Conservation (phyloP, 2,113 vertebrate species). For the Eurypyga helias region DNA sequence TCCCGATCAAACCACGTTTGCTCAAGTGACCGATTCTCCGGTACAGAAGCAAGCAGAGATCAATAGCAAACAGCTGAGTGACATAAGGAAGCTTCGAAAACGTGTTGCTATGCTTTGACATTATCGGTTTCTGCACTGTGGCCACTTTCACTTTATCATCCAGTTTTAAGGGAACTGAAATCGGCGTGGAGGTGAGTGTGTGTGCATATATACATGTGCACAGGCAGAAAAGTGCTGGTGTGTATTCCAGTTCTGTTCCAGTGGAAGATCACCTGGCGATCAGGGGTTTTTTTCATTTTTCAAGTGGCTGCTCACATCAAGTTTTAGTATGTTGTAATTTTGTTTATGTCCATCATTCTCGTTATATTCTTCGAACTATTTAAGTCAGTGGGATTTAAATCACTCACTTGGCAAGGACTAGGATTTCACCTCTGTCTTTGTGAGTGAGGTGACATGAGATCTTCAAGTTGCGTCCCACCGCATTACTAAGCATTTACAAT, state of each 20-base stretch:
- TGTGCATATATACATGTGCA: too few relatives aligned
- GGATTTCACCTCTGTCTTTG: not conserved
- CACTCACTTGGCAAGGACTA: not conserved
- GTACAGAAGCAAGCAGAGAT: conserved; percentile 89
- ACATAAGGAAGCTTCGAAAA: conserved; percentile 80
- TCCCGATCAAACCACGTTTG: conserved; percentile 91
- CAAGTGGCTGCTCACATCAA: not conserved
- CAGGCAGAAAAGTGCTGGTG: not conserved
- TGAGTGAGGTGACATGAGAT: not conserved
- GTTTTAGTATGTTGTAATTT: not conserved
- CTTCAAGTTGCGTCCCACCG: not conserved
- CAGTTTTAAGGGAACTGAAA: not conserved
- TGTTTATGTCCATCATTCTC: not conserved
- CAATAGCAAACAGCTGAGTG: conserved; percentile 94
- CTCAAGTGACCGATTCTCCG: conserved; percentile 89
- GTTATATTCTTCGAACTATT: not conserved
- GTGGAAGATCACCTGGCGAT: not conserved
- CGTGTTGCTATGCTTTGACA: not conserved
- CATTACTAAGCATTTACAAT: not conserved
- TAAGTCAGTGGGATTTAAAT: not conserved
- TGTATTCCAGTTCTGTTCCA: not conserved
- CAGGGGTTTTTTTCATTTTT: not conserved
- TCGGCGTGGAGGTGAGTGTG: not conserved
- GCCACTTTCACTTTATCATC: not conserved
- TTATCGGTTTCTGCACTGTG: not conserved